Evolutionary conservation across 2,888 invertebrate genomes (phyloP).

Genomic region (Ophioninae sp.): DNA sequence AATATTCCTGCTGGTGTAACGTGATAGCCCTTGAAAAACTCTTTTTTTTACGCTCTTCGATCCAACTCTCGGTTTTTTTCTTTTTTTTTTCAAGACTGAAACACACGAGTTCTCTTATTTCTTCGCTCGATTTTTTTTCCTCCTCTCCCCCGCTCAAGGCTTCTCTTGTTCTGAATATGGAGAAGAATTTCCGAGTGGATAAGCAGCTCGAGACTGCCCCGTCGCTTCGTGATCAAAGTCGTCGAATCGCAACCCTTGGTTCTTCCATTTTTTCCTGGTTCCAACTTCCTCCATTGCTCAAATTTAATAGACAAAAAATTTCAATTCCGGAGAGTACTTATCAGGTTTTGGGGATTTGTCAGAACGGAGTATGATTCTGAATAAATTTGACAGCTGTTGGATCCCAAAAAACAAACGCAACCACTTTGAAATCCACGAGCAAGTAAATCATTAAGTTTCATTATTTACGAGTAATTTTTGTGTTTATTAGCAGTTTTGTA

Average conservation of each 20-base stretch:
- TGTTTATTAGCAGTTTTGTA: too few relatives aligned
- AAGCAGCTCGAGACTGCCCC: conserved; percentile 1
- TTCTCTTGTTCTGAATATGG: conserved; percentile 28
- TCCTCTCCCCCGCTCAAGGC: conserved; percentile 17
- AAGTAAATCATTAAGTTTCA: too few relatives aligned
- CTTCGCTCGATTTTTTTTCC: conserved; percentile 35
- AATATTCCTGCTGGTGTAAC: conserved; percentile 56
- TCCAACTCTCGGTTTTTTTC: conserved; percentile 28
- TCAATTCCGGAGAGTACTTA: background rate
- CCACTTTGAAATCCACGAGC: too few relatives aligned
- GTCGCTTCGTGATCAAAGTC: conserved; percentile 16
- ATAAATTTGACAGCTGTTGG: too few relatives aligned
- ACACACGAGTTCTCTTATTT: conserved; percentile 58
- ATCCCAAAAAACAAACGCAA: too few relatives aligned
- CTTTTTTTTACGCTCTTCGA: conserved; percentile 19
- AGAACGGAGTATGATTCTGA: too few relatives aligned
- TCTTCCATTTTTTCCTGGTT: background rate
- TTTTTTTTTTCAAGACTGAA: conserved; percentile 34
- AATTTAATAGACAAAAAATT: background rate
- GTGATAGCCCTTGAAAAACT: conserved; percentile 60
- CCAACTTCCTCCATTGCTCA: background rate
- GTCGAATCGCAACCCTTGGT: conserved; percentile 12
- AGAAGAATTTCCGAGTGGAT: conserved; percentile 10
- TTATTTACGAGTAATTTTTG: too few relatives aligned
- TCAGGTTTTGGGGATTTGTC: too few relatives aligned